phyloP scores from a whole-genome alignment of 2,888 invertebrate species.

The Crematogaster levior region DNA sequence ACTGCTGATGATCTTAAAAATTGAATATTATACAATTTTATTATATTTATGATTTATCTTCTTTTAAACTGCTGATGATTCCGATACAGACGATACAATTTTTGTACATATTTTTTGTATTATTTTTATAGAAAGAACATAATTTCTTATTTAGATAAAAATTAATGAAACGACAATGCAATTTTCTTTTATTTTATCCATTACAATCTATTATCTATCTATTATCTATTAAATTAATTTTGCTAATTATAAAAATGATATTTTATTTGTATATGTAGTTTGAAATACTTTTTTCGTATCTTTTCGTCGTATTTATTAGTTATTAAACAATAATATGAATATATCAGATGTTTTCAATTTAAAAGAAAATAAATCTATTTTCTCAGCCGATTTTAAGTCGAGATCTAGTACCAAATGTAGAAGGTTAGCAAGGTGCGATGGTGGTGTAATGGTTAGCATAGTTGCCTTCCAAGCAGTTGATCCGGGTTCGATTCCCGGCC shows the following conservation, averaged over 20 bases:
- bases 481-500: conserved; percentile 86
- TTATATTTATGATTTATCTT: background rate
- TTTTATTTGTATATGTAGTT: background rate
- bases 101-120: background rate
- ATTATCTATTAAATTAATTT: too few species aligned
- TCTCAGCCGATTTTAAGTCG: background rate
- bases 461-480: conserved; percentile 85
- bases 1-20: background rate
- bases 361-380: background rate
- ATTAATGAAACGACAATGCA: background rate
- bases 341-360: background rate
- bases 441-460: conserved; percentile 79
- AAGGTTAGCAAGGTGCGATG: conserved; percentile 60
- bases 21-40: background rate
- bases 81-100: background rate
- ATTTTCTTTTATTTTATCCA: background rate
- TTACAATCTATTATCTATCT: background rate
- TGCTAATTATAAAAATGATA: background rate
- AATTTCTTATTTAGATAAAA: background rate
- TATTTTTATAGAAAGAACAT: background rate
- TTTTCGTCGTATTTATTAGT: background rate
- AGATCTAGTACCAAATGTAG: background rate
- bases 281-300: background rate
- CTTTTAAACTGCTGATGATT: background rate
- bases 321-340: background rate